Percentiles rank a stretch among this genome's conserved stretches.
Evolutionary conservation across 2,888 invertebrate species (phyloP).

Genomic region (Schrankia costaestrigalis): DNA sequence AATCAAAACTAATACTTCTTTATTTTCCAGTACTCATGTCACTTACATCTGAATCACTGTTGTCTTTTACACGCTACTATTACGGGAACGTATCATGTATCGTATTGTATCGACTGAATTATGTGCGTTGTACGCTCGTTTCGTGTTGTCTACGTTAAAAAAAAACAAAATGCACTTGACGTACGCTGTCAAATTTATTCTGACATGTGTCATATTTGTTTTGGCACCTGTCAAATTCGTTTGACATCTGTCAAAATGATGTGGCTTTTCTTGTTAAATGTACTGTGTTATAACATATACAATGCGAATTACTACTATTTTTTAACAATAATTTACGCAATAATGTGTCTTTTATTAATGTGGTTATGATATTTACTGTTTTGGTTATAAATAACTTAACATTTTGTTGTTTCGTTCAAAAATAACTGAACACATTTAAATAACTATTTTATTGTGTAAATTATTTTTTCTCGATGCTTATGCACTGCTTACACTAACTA

Average conservation of each 20-base stretch:
- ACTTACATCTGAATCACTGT: slow-evolving; percentile 46
- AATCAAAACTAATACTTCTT: slow-evolving; percentile 35
- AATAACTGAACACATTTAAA: neutral
- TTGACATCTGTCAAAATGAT: too few species aligned
- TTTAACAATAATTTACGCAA: slow-evolving; percentile 19
- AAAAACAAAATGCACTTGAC: slow-evolving; percentile 3
- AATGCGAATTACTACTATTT: slow-evolving; percentile 14
- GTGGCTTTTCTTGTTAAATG: too few species aligned
- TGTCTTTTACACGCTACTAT: slow-evolving; percentile 64
- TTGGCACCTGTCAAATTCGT: too few species aligned
- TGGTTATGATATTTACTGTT: neutral
- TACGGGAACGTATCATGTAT: slow-evolving; percentile 54
- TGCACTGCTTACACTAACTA: slow-evolving; percentile 54
- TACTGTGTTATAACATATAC: slow-evolving; percentile 16
- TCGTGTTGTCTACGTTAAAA: slow-evolving; percentile 37
- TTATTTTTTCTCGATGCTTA: slow-evolving; percentile 35
- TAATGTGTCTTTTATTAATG: neutral
- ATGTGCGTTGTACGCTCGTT: slow-evolving; percentile 40
- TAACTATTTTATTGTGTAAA: slow-evolving; percentile 24
- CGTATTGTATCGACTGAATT: slow-evolving; percentile 69
- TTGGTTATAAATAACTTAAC: neutral
- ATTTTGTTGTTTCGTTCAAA: neutral
- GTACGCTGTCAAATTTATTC: neutral
- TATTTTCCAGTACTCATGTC: slow-evolving; percentile 45
- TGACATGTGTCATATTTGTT: neutral